These are phyloP conservation scores for Lasioglossum baleicum DNA, from an alignment of 1,140 invertebrate genomes.

Conservation along the genomic window DNA sequence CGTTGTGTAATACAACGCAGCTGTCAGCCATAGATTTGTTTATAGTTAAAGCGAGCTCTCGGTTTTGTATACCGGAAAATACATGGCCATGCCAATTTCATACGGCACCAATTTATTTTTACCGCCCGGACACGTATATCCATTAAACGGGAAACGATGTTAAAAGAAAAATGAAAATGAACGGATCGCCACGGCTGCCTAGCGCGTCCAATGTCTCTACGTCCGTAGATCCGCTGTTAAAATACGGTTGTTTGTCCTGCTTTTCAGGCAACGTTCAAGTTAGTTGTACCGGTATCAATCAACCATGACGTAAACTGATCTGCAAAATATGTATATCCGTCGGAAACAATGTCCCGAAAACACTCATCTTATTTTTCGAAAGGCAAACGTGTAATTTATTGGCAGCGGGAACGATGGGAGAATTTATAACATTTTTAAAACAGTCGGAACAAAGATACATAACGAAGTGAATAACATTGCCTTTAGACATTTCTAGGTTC, in stretches of 20 bases:
- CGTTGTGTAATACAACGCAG: slow-evolving; percentile 40
- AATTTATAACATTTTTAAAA: no score
- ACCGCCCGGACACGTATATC: slow-evolving; percentile 14
- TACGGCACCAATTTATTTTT: slow-evolving; percentile 54
- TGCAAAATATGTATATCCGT: background rate
- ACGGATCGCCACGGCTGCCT: background rate
- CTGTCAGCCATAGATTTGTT: slow-evolving; percentile 60
- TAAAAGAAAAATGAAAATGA: slow-evolving; percentile 29
- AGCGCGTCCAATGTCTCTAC: background rate
- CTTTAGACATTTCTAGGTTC: no score
- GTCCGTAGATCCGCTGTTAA: background rate
- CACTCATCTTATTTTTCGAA: no score
- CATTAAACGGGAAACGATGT: slow-evolving; percentile 27
- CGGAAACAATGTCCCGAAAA: no score
- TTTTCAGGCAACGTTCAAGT: background rate
- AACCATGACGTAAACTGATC: background rate
- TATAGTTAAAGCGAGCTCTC: slow-evolving; percentile 35
- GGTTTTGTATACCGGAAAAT: slow-evolving; percentile 30
- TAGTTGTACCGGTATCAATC: background rate
- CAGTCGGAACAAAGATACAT: no score
- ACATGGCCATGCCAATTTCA: slow-evolving; percentile 45
- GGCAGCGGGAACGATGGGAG: no score
- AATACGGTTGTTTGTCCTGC: background rate
- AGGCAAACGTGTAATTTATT: no score
- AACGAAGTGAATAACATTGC: no score